Percentiles rank a stretch among this genome's conserved stretches.
These are phyloP conservation scores for Andricus grossulariae DNA, from an alignment of 1,140 invertebrate species.

Conservation along the genomic window DNA sequence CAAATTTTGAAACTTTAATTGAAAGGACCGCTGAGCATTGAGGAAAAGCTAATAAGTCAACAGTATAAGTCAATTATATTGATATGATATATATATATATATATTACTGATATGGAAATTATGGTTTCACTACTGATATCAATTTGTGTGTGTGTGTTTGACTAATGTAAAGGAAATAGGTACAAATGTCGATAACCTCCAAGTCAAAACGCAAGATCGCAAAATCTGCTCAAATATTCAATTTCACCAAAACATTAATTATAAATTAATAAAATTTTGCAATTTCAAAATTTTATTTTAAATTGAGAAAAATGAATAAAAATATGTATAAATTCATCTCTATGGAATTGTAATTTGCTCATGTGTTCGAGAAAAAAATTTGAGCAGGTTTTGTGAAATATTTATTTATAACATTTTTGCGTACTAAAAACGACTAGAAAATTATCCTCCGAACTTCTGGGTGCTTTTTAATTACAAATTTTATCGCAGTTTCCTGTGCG, in stretches of 20 bases:
- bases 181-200: no score
- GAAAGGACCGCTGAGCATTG: conserved; percentile 1
- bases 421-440: neutral
- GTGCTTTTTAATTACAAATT: conserved; percentile 22
- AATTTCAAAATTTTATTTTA: neutral
- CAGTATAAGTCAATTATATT: conserved; percentile 52
- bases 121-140: neutral
- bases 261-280: neutral
- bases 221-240: conserved; percentile 8
- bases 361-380: conserved; percentile 1
- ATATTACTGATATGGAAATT: conserved; percentile 42
- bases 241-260: neutral
- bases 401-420: conserved; percentile 15
- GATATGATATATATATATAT: conserved; percentile 39
- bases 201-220: neutral
- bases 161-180: neutral
- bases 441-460: neutral
- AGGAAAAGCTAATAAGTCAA: conserved; percentile 39
- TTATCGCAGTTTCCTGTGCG: conserved; percentile 20
- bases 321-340: no score
- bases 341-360: conserved; percentile 16
- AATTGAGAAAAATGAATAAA: neutral
- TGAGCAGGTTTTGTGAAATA: conserved; percentile 17
- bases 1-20: conserved; percentile 1
- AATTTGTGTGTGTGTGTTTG: neutral